Evolutionary conservation across 2,113 vertebrate genomes (phyloP), one percentile per base, ranked within the genome.

Genomic region (Anarhynchus alexandrinus): DNA sequence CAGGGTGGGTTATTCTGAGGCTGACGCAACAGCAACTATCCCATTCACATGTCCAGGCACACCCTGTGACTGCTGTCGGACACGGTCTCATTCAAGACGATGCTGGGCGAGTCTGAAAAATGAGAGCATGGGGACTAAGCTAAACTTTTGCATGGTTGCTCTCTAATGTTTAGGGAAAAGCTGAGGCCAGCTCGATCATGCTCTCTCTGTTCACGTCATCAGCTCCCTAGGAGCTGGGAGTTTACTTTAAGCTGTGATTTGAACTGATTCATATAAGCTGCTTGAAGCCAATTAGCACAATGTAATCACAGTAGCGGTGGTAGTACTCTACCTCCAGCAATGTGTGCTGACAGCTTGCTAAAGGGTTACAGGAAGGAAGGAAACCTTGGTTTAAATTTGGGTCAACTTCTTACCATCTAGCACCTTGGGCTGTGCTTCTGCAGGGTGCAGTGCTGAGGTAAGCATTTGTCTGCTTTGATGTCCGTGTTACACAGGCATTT

Each of bases 231-330:
- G 29, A 90, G 7, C 16, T 1, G 1, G 10, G 55, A 88, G 26
- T 90, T 94, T 82, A 70, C 29, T 69, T 82, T 55, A 61, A 74
- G 20, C 61, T 55, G 69, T 82, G 36, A 38, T 71, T 95, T 83
- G 65, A 69, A 86, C 55, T 15, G 52, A 94, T 82, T 94, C 47
- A 54, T 20, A 81, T 17, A 81, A 96, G 69, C 64, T 30, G 47
- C 32, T 91, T 82, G 83, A 86, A 95, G 59, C 91, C 85, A 95
- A 88, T 96, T 89, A 95, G 43, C 69, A 88, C 80, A 89, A 22
- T 38, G 22, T 71, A 66, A 86, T 96, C 73, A 71, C 87, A 83
- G 61, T 49, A 89, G 54, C 10, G 6, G 62, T 64, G 29, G 57
- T 40, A 47, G 54, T 47, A 26, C 61, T 76, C 51, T 72, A 73